Evolutionary conservation across 2,113 vertebrate genomes (phyloP), one percentile per base, ranked within the genome.

Genomic region (Etheostoma cragini): DNA sequence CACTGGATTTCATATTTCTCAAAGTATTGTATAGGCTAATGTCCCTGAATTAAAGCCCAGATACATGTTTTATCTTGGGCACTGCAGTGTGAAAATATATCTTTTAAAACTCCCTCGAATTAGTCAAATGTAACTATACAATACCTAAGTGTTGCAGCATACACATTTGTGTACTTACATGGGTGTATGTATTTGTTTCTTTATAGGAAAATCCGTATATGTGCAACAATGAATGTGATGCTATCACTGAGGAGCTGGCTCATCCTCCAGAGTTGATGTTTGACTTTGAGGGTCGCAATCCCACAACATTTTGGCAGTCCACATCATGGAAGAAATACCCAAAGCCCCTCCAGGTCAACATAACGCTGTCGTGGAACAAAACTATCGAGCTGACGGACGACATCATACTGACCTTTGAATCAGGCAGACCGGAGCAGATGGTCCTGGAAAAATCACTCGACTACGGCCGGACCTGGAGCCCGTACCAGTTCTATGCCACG

Each of bases 181-280:
- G 0, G 93, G 72, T 92, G 80, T 86, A 22, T 73, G 2, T 21
- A 8, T 60, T 56, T 69, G n/a, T 92, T 92, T 78, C 15, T 83
- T 90, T 88, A 38, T 78, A 99, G 98, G 98, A 99, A 74, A 99
- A 99, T 94, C 98, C 98, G 49, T 99, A 99, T 88, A 99, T 99
- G 98, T 99, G 98, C 95, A 99, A 99, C 95, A 99, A 99, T 4
- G 98, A 99, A 91, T 99, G 98, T 87, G 98, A 99, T 21, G 97
- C 98, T 0, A 90, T 91, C 63, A 99, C 98, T 5, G 96, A 97
- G 0, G 98, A 99, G 86, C 92, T 99, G 92, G 98, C 98, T 62
- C 98, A 99, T 88, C 98, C 98, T 63, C 96, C 98, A 0, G 96
- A 98, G 60, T 85, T 99, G 91, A 99, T 99, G 98, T 99, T 99